These are phyloP conservation scores for Ametastegia equiseti DNA, from an alignment of 2,888 invertebrate genomes.

Conservation along the genomic window DNA sequence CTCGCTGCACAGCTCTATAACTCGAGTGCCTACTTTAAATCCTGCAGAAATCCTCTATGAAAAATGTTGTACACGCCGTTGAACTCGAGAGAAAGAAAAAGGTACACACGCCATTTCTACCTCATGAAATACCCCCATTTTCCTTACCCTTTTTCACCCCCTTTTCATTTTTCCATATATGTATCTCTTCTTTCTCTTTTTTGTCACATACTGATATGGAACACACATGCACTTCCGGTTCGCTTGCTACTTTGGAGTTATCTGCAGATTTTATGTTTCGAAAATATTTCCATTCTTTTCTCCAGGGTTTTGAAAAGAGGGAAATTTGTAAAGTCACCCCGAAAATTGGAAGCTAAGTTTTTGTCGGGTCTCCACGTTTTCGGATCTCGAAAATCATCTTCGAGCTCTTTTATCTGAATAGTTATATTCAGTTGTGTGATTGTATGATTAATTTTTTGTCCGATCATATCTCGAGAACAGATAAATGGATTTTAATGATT, in stretches of 20 bases:
- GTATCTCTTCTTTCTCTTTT: background rate
- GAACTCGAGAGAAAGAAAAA: background rate
- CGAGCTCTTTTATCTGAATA: too few relatives aligned
- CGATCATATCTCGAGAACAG: too few relatives aligned
- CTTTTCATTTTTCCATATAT: background rate
- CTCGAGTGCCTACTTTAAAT: slow-evolving; percentile 39
- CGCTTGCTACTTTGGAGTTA: background rate
- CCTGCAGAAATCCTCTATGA: slow-evolving; percentile 26
- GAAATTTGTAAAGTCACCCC: too few relatives aligned
- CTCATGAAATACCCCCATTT: slow-evolving; percentile 20
- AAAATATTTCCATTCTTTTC: background rate
- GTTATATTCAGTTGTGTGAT: too few relatives aligned
- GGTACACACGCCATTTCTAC: slow-evolving; percentile 1
- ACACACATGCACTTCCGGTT: background rate
- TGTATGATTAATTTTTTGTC: too few relatives aligned
- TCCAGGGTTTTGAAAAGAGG: background rate
- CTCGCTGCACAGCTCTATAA: slow-evolving; percentile 39
- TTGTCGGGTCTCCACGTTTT: background rate
- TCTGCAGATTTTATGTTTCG: background rate
- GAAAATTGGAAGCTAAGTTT: background rate
- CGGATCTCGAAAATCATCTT: too few relatives aligned
- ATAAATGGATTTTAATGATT: too few relatives aligned
- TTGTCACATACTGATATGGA: background rate
- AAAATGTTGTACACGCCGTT: slow-evolving; percentile 40
- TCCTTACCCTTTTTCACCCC: background rate